Conservation (phyloP, 2,797 vertebrate genomes). For the Luscinia luscinia region DNA sequence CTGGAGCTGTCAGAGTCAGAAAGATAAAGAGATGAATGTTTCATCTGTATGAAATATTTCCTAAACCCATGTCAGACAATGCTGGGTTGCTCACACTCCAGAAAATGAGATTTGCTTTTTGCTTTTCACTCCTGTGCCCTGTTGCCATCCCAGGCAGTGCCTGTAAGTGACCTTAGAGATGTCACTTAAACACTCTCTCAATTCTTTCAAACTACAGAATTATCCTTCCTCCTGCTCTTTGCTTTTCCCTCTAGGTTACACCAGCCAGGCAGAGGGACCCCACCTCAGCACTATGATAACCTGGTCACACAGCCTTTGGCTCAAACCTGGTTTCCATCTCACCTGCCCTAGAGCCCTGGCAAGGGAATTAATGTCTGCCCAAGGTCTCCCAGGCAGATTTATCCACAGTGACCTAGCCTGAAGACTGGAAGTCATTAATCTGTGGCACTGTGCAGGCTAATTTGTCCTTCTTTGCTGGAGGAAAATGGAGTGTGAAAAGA, state of each 20-base stretch:
- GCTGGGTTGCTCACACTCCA: background rate
- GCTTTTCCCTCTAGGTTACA: background rate
- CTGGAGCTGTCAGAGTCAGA: background rate
- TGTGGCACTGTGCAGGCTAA: rapidly evolving
- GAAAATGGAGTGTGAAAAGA: slow-evolving; percentile 27
- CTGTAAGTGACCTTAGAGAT: background rate
- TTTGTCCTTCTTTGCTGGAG: background rate
- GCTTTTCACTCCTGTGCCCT: background rate
- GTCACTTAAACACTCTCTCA: background rate
- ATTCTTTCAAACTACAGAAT: rapidly evolving
- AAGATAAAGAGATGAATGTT: background rate
- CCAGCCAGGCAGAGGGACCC: background rate
- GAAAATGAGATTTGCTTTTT: background rate
- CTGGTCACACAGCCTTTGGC: rapidly evolving
- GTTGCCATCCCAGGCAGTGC: background rate
- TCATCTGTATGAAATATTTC: background rate
- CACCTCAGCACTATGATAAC: background rate
- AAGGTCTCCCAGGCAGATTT: background rate
- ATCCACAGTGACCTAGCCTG: background rate
- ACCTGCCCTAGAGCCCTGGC: background rate
- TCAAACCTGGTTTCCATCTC: background rate
- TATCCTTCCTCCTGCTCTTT: background rate
- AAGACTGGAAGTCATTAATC: background rate
- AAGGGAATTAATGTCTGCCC: rapidly evolving
- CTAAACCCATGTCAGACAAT: background rate